Conservation (phyloP, 2,113 vertebrate genomes). For the Thamnophis sirtalis region DNA sequence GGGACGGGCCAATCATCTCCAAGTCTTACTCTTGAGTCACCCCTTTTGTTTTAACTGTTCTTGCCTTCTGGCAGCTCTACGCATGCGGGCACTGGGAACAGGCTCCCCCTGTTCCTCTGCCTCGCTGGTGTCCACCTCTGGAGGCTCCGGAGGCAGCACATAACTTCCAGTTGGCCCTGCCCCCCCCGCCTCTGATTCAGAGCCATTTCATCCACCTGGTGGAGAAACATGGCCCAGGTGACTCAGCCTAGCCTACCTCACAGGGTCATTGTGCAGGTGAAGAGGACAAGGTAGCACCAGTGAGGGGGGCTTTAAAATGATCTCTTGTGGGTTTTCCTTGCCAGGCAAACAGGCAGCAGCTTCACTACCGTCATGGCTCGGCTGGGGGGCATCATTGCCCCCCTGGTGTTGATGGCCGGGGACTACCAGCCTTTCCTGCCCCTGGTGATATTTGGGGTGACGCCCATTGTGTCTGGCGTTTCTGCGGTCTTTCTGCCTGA, state of each 20-base stretch:
- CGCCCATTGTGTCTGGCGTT: conserved; percentile 1
- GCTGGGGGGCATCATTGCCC: conserved; percentile 23
- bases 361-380: conserved; percentile 36
- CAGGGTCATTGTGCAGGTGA: neutral
- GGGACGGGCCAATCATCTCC: too few relatives aligned
- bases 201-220: neutral
- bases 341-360: conserved; percentile 40
- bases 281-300: neutral
- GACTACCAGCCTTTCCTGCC: conserved; percentile 16
- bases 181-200: too few relatives aligned
- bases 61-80: too few relatives aligned
- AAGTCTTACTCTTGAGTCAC: too few relatives aligned
- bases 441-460: conserved; percentile 22
- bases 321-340: neutral
- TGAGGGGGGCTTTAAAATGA: neutral
- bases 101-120: too few relatives aligned
- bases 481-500: conserved; percentile 25
- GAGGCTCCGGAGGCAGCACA: too few relatives aligned
- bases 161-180: too few relatives aligned
- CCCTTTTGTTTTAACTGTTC: too few relatives aligned
- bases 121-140: too few relatives aligned
- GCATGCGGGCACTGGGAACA: too few relatives aligned
- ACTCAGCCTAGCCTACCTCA: neutral
- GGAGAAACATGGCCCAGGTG: neutral
- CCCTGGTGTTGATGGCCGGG: conserved; percentile 19